Evolutionary conservation across 64 coral and sea anemone genomes (phyloP), one percentile per base, ranked within the genome.

Genomic region (Montipora cactus): DNA sequence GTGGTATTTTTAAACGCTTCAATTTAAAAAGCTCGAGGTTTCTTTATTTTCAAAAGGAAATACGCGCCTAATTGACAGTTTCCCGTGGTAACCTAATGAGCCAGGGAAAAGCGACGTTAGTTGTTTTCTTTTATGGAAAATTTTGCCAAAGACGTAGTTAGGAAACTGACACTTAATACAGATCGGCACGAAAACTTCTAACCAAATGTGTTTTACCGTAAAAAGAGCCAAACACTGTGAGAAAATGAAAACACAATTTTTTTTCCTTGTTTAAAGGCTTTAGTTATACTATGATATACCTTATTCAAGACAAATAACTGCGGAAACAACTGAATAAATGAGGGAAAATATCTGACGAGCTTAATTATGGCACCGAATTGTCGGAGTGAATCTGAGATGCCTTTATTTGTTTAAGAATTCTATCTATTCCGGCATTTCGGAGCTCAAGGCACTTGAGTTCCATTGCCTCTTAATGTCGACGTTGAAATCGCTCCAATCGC

Each of bases 311-410:
- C 57, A 84, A 66, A 62, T 86, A 71, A 71, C 68, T 21, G 82
- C 47, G 44, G 62, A 86, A 86, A 86, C 82, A 22, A 57, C 11
- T 57, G 37, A 57, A 57, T 57, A 57, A 47, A 21, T 19, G 20
- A 45, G 45, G 4, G 11, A 46, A 45, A 84, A 86, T 47, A 49
- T 16, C 19, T 68, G 66, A 49, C 59, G 18, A 70, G 67, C 47
- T 86, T 72, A 72, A 86, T 86, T 86, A 44, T 69, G 82, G 82
- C 82, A 49, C 82, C 64, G 46, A 86, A 86, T 68, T 67, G 81
- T 69, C 59, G 81, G 15, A 84, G 59, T 25, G 15, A 55, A 84
- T 14, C n/a, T 71, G 66, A 86, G 48, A 71, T 72, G 64, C 45
- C 46, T 50, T 8, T 72, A 86, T 86, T 86, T 86, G 64, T 86